Percentiles rank a stretch among this genome's conserved stretches.
Evolutionary conservation across 2,113 vertebrate genomes (phyloP).

Genomic region (Mormyrus iriodes): DNA sequence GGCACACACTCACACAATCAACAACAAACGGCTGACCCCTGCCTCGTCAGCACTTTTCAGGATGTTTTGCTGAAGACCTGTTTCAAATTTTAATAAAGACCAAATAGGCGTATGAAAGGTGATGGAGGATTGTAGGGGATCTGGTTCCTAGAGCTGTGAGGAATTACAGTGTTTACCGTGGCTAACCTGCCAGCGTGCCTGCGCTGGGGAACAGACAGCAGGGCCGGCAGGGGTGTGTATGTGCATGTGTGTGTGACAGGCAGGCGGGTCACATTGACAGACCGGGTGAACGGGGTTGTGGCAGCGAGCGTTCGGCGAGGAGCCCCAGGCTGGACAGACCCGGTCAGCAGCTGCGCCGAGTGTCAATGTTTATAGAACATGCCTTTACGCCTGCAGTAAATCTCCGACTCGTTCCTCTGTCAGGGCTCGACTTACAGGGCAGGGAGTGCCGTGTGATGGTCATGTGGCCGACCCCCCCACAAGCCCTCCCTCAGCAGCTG

Average conservation of each 20-base stretch:
- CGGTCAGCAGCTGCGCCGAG: constrained; percentile 56
- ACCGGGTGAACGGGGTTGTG: constrained; percentile 51
- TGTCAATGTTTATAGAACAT: constrained; percentile 72
- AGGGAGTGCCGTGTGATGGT: constrained; percentile 27
- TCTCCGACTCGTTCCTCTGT: constrained; percentile 48
- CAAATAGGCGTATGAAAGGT: neutral
- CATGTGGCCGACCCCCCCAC: constrained; percentile 30
- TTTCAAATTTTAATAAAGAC: neutral
- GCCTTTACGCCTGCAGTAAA: constrained; percentile 60
- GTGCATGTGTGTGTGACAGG: constrained; percentile 31
- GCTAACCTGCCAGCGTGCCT: neutral
- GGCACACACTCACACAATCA: neutral
- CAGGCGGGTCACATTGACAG: constrained; percentile 56
- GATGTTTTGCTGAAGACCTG: neutral
- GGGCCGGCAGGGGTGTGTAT: neutral
- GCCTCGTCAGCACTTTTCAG: neutral
- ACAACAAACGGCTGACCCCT: neutral
- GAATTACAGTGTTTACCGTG: neutral
- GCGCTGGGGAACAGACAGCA: neutral
- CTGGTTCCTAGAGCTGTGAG: neutral
- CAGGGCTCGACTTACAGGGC: constrained; percentile 43
- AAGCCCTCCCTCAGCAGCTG: constrained; percentile 9
- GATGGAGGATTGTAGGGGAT: neutral
- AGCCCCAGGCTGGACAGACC: constrained; percentile 22
- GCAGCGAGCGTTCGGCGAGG: constrained; percentile 24